Evolutionary conservation across 2,113 vertebrate species (phyloP).

Genomic region (Protomyctophum bolini): DNA sequence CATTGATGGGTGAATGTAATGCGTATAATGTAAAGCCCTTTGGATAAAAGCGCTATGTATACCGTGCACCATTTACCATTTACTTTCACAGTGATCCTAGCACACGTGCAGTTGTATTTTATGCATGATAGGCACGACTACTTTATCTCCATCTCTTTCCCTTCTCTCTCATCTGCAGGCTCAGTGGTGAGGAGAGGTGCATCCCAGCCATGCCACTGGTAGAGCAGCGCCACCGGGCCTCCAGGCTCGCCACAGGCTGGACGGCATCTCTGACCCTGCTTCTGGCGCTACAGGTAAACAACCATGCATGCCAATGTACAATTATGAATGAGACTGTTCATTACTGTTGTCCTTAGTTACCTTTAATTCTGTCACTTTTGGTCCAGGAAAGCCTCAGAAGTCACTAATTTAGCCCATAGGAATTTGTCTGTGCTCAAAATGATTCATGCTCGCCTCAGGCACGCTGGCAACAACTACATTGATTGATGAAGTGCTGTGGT

Average conservation of each 20-base stretch:
- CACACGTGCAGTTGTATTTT: neutral
- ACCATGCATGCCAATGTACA: neutral
- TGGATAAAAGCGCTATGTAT: too few relatives aligned
- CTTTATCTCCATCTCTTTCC: neutral
- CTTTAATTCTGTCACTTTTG: neutral
- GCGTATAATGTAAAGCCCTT: too few relatives aligned
- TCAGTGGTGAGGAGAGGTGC: constrained; percentile 25
- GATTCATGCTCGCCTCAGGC: too few relatives aligned
- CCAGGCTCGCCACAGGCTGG: constrained; percentile 45
- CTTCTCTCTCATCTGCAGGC: neutral
- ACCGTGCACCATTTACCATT: too few relatives aligned
- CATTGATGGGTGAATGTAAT: too few relatives aligned
- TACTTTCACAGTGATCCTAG: neutral
- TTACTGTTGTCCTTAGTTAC: neutral
- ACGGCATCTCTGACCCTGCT: constrained; percentile 63
- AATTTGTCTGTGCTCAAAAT: too few relatives aligned
- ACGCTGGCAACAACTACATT: too few relatives aligned
- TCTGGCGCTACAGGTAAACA: constrained; percentile 69
- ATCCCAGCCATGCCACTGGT: constrained; percentile 57
- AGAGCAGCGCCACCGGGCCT: constrained; percentile 47
- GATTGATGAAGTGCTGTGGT: too few relatives aligned
- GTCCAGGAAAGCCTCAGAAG: neutral
- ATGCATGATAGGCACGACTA: neutral
- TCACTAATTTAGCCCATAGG: neutral
- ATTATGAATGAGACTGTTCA: too few relatives aligned